phyloP scores from a whole-genome alignment of 2,888 invertebrate species.

The Catocala sponsa region DNA sequence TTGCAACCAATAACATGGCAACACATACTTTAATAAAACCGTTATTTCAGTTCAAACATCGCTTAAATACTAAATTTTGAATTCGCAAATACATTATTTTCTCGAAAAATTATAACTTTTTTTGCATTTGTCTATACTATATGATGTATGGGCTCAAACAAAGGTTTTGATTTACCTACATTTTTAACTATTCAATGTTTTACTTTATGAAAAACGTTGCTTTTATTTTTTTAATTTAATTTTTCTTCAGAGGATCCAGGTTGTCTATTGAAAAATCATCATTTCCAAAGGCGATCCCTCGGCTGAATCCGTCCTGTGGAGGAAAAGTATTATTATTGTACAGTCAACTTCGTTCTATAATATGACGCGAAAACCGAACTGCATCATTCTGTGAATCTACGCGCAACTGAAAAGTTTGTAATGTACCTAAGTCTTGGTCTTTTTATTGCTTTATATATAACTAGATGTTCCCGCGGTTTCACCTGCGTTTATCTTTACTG shows the following conservation, averaged over 20 bases:
- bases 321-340: constrained; percentile 48
- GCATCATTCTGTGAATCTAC: too few relatives aligned
- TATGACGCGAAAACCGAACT: too few relatives aligned
- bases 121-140: constrained; percentile 66
- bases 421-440: too few relatives aligned
- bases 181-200: constrained; percentile 62
- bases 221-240: constrained; percentile 72
- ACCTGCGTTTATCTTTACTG: too few relatives aligned
- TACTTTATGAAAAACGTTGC: constrained; percentile 45
- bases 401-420: too few relatives aligned
- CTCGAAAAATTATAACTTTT: constrained; percentile 53
- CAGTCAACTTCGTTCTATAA: neutral
- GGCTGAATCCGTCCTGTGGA: constrained; percentile 95
- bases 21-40: constrained; percentile 64
- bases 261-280: constrained; percentile 98
- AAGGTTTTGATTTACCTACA: constrained; percentile 60
- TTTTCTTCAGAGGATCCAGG: constrained; percentile 96
- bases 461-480: too few relatives aligned
- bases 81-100: constrained; percentile 50
- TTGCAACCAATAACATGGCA: constrained; percentile 84
- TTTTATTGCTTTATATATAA: too few relatives aligned
- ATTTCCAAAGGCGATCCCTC: constrained; percentile 95
- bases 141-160: constrained; percentile 70
- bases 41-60: constrained; percentile 72
- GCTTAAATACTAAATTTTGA: constrained; percentile 59